Percentiles rank a stretch among this genome's conserved stretches.
phyloP scores from a whole-genome alignment of 2,888 invertebrate genomes.

The Unio delphinus region DNA sequence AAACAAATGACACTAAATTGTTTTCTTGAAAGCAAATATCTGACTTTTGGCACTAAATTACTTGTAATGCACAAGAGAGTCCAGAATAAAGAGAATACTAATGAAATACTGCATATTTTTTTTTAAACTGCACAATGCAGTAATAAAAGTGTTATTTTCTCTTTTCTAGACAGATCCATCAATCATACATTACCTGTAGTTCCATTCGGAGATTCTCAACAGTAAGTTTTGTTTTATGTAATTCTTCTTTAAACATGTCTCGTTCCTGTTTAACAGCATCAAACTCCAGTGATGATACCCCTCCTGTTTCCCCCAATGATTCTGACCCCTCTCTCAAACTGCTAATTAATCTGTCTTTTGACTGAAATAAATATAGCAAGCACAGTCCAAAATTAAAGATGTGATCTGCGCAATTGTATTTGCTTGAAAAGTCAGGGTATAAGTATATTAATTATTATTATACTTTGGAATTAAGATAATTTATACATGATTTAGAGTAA shows the following conservation, averaged over 20 bases:
- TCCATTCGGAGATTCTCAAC: constrained; percentile 73
- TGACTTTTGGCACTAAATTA: no score
- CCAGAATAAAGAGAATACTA: no score
- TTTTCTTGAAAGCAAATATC: no score
- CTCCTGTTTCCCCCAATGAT: constrained; percentile 47
- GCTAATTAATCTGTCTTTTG: constrained; percentile 82
- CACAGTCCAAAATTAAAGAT: background rate
- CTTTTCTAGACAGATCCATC: background rate
- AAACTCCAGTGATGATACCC: constrained; percentile 73
- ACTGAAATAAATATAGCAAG: constrained; percentile 49
- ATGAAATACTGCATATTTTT: no score
- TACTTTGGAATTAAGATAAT: no score
- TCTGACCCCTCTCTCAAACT: constrained; percentile 73
- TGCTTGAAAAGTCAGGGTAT: background rate
- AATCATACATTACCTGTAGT: constrained; percentile 65
- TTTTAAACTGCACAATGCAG: no score
- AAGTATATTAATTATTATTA: no score
- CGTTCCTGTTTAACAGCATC: constrained; percentile 77
- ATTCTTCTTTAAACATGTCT: constrained; percentile 76
- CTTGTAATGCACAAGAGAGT: no score
- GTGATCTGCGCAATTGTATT: background rate
- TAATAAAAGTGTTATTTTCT: no score
- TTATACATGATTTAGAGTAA: no score
- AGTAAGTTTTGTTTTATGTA: constrained; percentile 73
- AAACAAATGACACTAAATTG: no score